Evolutionary conservation across 2,888 invertebrate species (phyloP), one percentile per base, ranked within the genome.

Genomic region (Hypselothyrea guttata): DNA sequence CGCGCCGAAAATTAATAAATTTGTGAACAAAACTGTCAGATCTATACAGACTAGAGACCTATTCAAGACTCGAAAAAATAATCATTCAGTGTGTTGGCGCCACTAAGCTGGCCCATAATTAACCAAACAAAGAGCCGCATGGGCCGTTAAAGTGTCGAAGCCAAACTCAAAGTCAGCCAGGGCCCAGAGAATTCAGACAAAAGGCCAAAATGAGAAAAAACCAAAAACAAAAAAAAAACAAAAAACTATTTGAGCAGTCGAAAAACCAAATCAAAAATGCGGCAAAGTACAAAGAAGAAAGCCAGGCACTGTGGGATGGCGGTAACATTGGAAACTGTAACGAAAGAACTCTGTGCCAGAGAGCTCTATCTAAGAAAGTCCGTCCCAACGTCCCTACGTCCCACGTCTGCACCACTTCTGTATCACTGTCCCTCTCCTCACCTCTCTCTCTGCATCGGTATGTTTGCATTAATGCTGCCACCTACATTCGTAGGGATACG

Each of bases 121-220:
- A 77, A 69, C 79, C 76, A 76, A 77, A 77, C 81, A 77, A 84
- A 84, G 71, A 77, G 64, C 63, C 78, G 55, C 58, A 58, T 62
- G 65, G 62, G 83, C 78, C 61, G 83, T 71, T 77, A 77, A 79
- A 84, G 81, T 84, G 76, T 81, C 78, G 71, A 84, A 59, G 64
- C 56, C 65, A 59, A 59, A 55, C 37, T 38, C 44, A 18, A 40
- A 51, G 54, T 53, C 54, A 49, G 51, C 49, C 55, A 22, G 22
- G 5, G 22, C 22, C 3, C 37, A 52, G 52, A 52, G 52, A 60
- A 44, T 41, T 35, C 54, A 35, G 34, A 28, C 28, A 47, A 37
- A 47, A 35, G 47, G 27, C 22, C 35, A 28, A 42, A 30, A 15
- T 4, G 9, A 7, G 8, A 12, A 8, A 13, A 27, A 28, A 30